phyloP scores from a whole-genome alignment of 2,797 vertebrate genomes.

The Podargus strigoides region DNA sequence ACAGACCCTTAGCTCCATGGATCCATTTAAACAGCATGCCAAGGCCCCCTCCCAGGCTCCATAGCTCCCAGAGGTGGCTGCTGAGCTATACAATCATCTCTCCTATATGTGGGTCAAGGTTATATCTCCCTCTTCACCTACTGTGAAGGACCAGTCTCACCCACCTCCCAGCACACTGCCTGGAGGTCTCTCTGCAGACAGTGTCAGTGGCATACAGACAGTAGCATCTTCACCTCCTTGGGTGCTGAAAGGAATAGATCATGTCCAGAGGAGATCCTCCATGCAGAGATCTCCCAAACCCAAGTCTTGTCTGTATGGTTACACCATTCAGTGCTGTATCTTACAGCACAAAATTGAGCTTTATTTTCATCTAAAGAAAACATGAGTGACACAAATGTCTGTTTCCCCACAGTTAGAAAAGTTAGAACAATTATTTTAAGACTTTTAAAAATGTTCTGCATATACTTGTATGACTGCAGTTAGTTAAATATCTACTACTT shows the following conservation, averaged over 20 bases:
- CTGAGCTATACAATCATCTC: not conserved
- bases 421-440: not conserved
- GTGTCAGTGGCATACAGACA: accelerated
- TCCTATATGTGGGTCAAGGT: not conserved
- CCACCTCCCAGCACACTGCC: not conserved
- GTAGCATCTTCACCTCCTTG: not conserved
- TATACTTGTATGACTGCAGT: not conserved
- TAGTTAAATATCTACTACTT: not conserved
- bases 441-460: not conserved
- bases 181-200: not conserved
- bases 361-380: not conserved
- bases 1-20: not conserved
- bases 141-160: not conserved
- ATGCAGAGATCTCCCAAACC: not conserved
- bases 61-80: not conserved
- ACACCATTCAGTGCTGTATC: not conserved
- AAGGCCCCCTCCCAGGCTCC: not conserved
- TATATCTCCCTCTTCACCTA: not conserved
- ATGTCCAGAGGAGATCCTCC: not conserved
- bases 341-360: not conserved
- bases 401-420: not conserved
- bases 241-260: not conserved
- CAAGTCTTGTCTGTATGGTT: not conserved
- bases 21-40: not conserved
- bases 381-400: not conserved